Base-by-base conservation (phyloP, 2,888 invertebrate genomes). In the Scelioninae gen. 2 region DNA sequence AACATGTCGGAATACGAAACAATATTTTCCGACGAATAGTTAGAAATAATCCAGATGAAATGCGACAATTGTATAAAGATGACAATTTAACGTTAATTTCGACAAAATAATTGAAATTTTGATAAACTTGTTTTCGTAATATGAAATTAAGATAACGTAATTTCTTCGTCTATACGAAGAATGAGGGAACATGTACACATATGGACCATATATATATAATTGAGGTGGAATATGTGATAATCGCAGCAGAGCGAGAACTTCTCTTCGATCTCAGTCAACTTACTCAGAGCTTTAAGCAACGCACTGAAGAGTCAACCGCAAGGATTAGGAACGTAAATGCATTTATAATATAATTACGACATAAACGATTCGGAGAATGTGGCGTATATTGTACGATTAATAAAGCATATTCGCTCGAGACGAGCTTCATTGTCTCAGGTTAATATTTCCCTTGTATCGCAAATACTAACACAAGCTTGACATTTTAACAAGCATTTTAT, bases 261-360 rank as follows among this genome's bases (percentile, higher is more conserved):
- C 68, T 64, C 67, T 71, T 75, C 67, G 69, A 76, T 74, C 67
- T 70, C 53, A 72, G 72, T 70, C 65, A 57, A 72, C 63, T 74
- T 76, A 71, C 68, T 73, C 58, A 55, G 61, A 33, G 64, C 71
- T 74, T 74, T 64, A 74, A 74, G 74, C 74, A 72, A 57, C 48
- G 69, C 69, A 69, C 48, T 69, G 69, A 74, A 68, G 75, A 77
- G 78, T 77, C 78, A 76, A 76, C 77, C 79, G 73, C 76, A 73
- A 77, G 74, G 77, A 78, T 78, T 77, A 77, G 71, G 74, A 69
- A 76, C 73, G 73, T 73, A 77, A 81, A 79, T 80, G 81, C 81
- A 80, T 82, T 82, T 81, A 80, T 83, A 81, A 82, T 82, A 81
- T 81, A 80, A 81, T 81, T 82, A 80, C 74, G 79, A 65, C 75